These are phyloP conservation scores for Machimus atricapillus DNA, from an alignment of 2,888 invertebrate species.

Conservation along the genomic window DNA sequence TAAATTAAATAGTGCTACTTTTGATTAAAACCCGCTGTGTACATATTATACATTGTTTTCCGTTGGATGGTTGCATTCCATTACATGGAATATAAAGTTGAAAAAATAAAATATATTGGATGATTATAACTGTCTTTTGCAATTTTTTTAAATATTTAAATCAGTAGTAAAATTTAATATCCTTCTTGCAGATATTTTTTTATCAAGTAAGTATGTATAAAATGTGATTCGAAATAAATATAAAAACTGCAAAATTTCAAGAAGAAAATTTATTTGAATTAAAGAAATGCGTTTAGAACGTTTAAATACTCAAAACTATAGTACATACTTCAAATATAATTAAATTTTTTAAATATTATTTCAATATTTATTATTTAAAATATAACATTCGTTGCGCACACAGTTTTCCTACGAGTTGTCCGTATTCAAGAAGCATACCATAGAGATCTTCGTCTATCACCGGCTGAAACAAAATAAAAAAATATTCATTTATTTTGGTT, in stretches of 20 bases:
- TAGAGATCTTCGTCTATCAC: constrained; percentile 50
- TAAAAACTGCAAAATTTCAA: background rate
- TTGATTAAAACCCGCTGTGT: background rate
- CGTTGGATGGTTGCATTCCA: background rate
- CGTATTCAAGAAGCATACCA: constrained; percentile 56
- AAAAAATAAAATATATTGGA: constrained; percentile 6
- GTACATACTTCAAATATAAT: background rate
- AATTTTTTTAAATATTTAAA: background rate
- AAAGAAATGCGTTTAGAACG: background rate
- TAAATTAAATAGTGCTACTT: background rate
- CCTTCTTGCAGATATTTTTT: background rate
- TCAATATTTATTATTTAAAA: background rate
- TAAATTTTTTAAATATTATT: background rate
- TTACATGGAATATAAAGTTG: background rate
- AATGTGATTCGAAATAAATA: background rate
- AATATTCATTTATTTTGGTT: background rate
- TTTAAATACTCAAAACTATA: background rate
- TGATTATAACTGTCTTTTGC: background rate
- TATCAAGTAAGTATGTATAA: background rate
- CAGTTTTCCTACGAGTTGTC: constrained; percentile 57
- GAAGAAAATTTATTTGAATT: background rate
- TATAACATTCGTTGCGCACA: constrained; percentile 59
- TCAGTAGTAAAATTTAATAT: background rate
- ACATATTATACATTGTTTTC: background rate
- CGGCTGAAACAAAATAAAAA: constrained; percentile 50